Conservation (phyloP, 2,888 invertebrate species). For the Cephus pygmeus region DNA sequence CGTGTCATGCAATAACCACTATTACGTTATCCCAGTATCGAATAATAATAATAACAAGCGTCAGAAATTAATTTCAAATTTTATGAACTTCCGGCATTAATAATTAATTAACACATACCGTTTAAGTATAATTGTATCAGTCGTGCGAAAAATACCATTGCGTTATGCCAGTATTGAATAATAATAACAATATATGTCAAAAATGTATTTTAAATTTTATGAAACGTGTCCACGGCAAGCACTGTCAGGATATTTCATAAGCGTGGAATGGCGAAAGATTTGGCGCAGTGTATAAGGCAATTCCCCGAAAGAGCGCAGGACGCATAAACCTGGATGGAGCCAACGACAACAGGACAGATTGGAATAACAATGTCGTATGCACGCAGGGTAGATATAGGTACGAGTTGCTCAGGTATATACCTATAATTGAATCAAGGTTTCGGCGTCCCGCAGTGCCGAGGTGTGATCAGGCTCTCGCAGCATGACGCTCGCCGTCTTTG, state of each 20-base stretch:
- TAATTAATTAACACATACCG: too few species aligned
- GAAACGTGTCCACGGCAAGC: not conserved
- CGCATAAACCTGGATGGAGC: not conserved
- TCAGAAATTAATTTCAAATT: not conserved
- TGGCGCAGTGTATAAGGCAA: not conserved
- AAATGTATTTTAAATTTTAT: too few species aligned
- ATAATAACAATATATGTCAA: too few species aligned
- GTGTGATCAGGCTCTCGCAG: slow-evolving; percentile 59
- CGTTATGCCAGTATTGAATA: too few species aligned
- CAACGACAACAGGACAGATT: slow-evolving; percentile 16
- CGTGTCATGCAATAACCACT: not conserved
- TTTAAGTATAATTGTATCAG: too few species aligned
- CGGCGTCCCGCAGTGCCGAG: slow-evolving; percentile 54
- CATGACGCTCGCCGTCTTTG: slow-evolving; percentile 41
- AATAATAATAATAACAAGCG: not conserved
- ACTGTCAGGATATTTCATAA: not conserved
- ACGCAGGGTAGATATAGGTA: slow-evolving; percentile 1
- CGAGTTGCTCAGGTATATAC: slow-evolving; percentile 2
- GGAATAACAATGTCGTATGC: slow-evolving; percentile 32
- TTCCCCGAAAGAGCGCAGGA: slow-evolving; percentile 1
- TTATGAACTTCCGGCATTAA: not conserved
- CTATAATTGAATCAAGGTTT: slow-evolving; percentile 58
- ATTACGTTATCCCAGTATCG: not conserved
- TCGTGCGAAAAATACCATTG: too few species aligned
- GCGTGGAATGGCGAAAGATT: not conserved